phyloP scores from a whole-genome alignment of 2,797 vertebrate genomes.

The Poeciliopsis infans region DNA sequence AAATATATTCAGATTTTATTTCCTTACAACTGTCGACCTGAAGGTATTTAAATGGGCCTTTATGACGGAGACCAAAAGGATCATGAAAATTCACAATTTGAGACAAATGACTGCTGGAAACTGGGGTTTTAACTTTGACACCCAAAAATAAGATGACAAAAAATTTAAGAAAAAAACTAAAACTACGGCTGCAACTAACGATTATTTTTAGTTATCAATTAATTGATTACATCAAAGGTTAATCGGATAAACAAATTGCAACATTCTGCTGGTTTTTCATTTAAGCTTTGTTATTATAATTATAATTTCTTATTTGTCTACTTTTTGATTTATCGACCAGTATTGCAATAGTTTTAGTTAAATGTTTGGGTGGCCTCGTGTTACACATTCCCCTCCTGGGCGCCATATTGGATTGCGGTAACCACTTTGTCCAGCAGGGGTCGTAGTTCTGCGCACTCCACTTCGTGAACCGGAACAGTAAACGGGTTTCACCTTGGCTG shows the following conservation, averaged over 20 bases:
- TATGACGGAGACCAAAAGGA: neutral
- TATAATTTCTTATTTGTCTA: neutral
- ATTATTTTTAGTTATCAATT: too few species aligned
- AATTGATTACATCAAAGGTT: too few species aligned
- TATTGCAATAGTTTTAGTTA: neutral
- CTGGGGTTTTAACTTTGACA: neutral
- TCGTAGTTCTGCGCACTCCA: conserved; percentile 13
- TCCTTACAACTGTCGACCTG: neutral
- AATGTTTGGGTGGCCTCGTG: neutral
- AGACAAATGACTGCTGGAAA: neutral
- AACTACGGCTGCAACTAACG: too few species aligned
- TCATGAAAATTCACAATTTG: neutral
- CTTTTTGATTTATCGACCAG: neutral
- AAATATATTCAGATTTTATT: neutral
- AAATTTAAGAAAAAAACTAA: neutral
- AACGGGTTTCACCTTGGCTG: conserved; percentile 69
- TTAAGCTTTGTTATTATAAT: too few species aligned
- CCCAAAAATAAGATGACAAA: neutral
- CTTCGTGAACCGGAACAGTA: conserved; percentile 70
- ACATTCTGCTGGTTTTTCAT: too few species aligned
- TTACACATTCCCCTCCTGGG: neutral
- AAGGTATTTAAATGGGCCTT: neutral
- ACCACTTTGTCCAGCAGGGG: conserved; percentile 39
- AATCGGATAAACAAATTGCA: too few species aligned
- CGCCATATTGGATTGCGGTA: neutral